phyloP scores from a whole-genome alignment of 2,888 invertebrate species.

The Apodemia mormo region DNA sequence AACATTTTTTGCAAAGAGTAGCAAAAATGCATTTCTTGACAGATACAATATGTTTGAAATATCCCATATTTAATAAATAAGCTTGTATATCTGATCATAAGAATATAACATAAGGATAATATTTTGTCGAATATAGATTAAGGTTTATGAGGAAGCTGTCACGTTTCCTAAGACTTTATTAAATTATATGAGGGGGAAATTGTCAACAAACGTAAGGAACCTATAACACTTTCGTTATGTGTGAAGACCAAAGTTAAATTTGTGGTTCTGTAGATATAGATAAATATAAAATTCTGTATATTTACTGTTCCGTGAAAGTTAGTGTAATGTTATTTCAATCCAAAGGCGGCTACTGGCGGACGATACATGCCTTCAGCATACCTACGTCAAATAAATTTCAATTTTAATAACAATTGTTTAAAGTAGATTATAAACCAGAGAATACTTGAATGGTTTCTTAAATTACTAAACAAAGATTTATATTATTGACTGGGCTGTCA shows the following conservation, averaged over 20 bases:
- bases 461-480: too few relatives aligned
- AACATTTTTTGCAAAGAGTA: too few relatives aligned
- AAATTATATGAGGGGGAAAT: conserved; percentile 9
- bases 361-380: too few relatives aligned
- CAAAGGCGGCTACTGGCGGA: background rate
- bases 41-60: too few relatives aligned
- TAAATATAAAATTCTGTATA: background rate
- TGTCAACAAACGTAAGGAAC: background rate
- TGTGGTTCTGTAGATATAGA: background rate
- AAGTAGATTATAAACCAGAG: too few relatives aligned
- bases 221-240: background rate
- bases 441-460: too few relatives aligned
- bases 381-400: too few relatives aligned
- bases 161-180: conserved; percentile 9
- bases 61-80: too few relatives aligned
- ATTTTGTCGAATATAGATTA: background rate
- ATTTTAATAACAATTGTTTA: too few relatives aligned
- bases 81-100: too few relatives aligned
- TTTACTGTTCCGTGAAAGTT: background rate
- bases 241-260: background rate
- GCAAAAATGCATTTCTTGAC: too few relatives aligned
- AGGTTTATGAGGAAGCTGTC: background rate
- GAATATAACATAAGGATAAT: background rate
- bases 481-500: too few relatives aligned
- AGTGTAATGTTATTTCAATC: background rate